Evolutionary conservation across 2,797 vertebrate genomes (phyloP).

Genomic region (Aldrovandia affinis): DNA sequence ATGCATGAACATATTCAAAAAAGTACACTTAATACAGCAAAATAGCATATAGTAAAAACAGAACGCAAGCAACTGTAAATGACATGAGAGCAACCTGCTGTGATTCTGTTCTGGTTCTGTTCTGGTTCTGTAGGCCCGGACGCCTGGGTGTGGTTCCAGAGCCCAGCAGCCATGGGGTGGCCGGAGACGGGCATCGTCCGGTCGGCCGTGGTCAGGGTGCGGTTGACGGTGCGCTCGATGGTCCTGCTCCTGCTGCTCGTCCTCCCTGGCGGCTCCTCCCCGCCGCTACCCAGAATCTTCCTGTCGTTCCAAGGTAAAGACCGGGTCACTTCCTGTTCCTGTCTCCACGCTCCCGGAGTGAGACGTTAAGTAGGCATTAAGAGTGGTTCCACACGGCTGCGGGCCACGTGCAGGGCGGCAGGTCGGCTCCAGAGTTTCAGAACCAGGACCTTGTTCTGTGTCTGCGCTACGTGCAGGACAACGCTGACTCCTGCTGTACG

Average conservation of each 20-base stretch:
- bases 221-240: neutral
- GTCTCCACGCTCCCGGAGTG: neutral
- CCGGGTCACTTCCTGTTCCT: constrained; percentile 4
- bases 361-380: neutral
- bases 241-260: constrained; percentile 58
- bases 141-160: constrained; percentile 44
- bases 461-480: too few species aligned
- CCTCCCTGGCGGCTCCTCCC: constrained; percentile 53
- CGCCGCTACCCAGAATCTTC: constrained; percentile 74
- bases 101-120: too few species aligned
- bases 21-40: too few species aligned
- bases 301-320: constrained; percentile 76
- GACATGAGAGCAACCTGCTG: too few species aligned
- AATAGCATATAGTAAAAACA: too few species aligned
- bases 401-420: constrained; percentile 7
- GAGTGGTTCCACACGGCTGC: neutral
- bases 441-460: too few species aligned
- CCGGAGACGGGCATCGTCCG: constrained; percentile 45
- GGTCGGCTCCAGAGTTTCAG: too few species aligned
- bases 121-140: constrained; percentile 46
- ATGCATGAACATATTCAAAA: too few species aligned
- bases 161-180: constrained; percentile 62
- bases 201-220: constrained; percentile 45
- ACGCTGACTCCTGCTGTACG: too few species aligned
- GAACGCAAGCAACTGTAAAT: too few species aligned